Conservation (phyloP, 2,888 invertebrate species). For the Aleiodes testaceus region DNA sequence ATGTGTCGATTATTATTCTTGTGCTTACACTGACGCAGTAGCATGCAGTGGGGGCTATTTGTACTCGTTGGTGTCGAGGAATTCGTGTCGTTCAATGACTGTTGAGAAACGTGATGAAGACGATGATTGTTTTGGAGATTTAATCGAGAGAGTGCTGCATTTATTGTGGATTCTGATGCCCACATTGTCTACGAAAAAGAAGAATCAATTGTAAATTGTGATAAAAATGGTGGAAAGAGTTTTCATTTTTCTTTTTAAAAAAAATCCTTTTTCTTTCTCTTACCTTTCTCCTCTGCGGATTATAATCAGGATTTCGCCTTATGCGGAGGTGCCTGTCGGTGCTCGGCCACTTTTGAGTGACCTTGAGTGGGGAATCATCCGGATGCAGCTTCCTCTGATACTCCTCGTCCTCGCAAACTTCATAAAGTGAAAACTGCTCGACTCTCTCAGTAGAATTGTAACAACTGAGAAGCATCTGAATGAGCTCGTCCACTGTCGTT, state of each 20-base stretch:
- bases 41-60: conserved; percentile 55
- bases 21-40: conserved; percentile 63
- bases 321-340: conserved; percentile 87
- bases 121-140: conserved; percentile 69
- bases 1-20: conserved; percentile 62
- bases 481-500: conserved; percentile 91
- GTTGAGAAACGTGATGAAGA: conserved; percentile 69
- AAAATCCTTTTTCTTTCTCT: too few relatives aligned
- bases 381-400: conserved; percentile 92
- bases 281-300: conserved; percentile 75
- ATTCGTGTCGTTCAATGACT: conserved; percentile 58
- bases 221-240: conserved; percentile 20
- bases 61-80: conserved; percentile 53
- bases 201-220: conserved; percentile 11
- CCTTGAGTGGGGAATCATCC: conserved; percentile 87
- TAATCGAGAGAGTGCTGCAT: conserved; percentile 69
- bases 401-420: conserved; percentile 88
- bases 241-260: too few relatives aligned
- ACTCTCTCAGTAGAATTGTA: conserved; percentile 88
- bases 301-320: conserved; percentile 85
- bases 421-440: conserved; percentile 90
- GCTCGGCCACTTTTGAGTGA: conserved; percentile 80
- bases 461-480: conserved; percentile 88
- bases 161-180: conserved; percentile 75
- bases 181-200: conserved; percentile 74